Base-by-base conservation (phyloP, 1,140 invertebrate species). In the Thaumetopoea pityocampa region DNA sequence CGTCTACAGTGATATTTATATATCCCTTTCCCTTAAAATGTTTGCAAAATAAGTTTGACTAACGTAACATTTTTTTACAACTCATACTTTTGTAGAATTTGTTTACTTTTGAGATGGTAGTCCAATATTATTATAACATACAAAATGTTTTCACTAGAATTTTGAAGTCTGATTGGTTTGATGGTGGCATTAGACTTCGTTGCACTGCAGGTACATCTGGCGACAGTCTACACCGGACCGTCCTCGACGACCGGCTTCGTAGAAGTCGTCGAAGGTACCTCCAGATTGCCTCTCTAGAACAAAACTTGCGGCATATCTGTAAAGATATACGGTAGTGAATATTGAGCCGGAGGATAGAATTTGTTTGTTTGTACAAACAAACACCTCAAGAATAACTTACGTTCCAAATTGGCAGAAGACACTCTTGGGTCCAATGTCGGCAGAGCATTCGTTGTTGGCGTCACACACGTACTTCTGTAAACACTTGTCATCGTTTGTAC, bases 351-450 rank as follows among this genome's bases (percentile, higher is more conserved):
- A n/a, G n/a, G n/a, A n/a, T n/a, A n/a, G n/a, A n/a, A n/a, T n/a
- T n/a, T n/a, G n/a, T n/a, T n/a, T n/a, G n/a, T n/a, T n/a, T n/a
- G n/a, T n/a, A n/a, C n/a, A n/a, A n/a, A n/a, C n/a, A n/a, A n/a
- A n/a, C n/a, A n/a, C n/a, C n/a, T 1, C 9, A 26, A 12, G 4
- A 8, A n/a, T 32, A 46, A 92, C 94, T 93, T 87, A 97, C 95
- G 94, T 93, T 92, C 94, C 94, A 53, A 97, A 86, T 86, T 96
- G 94, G 63, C 95, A 96, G 89, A 96, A 95, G 33, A 96, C 90
- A 57, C 93, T 92, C 50, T 92, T 93, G 46, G 91, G 90, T 54
- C 93, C 93, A 33, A 94, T 91, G 62, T 95, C 94, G 4, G 88
- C 87, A n/a, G 92, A 88, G 71, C 95, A 97, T 68, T 96, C 94